Evolutionary conservation across 2,888 invertebrate genomes (phyloP), one percentile per base, ranked within the genome.

Genomic region (Sipha maydis): DNA sequence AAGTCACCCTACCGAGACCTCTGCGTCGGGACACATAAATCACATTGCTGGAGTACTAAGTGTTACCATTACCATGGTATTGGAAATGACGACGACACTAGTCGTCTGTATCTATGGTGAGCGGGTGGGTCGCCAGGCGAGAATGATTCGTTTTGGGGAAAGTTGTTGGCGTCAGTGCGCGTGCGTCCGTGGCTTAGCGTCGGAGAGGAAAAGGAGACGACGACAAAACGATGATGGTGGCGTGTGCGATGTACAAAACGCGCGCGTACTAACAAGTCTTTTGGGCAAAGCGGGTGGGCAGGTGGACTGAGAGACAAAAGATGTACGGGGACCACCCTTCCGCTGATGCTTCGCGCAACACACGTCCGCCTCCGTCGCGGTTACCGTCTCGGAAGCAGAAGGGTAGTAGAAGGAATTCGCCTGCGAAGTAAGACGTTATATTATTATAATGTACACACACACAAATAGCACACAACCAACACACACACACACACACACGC

Each of bases 381-480:
- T 48, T 48, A 48, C 11, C 48, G 48, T 48, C 48, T 48, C 14
- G 48, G 48, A 48, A 48, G 48, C 14, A 48, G 48, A 48, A 48
- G 71, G 83, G 9, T 14, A 48, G 48, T 25, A 25, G 25, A 21
- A n/a, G 41, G 83, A 83, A 83, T 73, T 28, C 73, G 73, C n/a
- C 31, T 9, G 28, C 61, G 67, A 88, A 88, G 80, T 88, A 88
- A 88, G 88, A 88, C 88, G 88, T 88, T 82, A 75, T 80, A 85
- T 85, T 54, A 54, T 83, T 73, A 73, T 84, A 76, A 75, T 41
- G 56, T 54, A 28, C 21, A 28, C 34, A 54, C 21, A 11, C 21
- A 48, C n/a, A 77, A 2, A 54, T 14, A 25, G n/a, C n/a, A n/a
- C n/a, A n/a, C n/a, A n/a, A n/a, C n/a, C n/a, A 8, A 48, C 41